phyloP scores from a whole-genome alignment of 64 coral and sea anemone genomes.

The Acropora yongei region DNA sequence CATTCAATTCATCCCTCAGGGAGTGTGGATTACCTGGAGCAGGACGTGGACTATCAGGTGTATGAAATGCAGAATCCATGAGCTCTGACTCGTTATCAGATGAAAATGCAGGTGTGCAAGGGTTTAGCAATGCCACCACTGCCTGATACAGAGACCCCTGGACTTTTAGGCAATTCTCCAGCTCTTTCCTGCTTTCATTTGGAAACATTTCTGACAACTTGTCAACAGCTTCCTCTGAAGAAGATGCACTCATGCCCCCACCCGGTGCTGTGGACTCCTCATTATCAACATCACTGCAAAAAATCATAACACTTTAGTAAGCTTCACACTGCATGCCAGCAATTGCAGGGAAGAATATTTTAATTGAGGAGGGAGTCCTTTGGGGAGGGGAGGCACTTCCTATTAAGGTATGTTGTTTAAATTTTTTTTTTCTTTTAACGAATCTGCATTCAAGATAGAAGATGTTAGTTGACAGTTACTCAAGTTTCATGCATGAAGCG shows the following conservation, averaged over 20 bases:
- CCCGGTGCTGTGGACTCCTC: slow-evolving; percentile 2
- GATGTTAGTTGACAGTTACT: neutral
- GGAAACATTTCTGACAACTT: slow-evolving; percentile 85
- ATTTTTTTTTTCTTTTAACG: neutral
- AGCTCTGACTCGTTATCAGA: slow-evolving; percentile 58
- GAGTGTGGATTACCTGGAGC: no score
- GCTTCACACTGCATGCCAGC: slow-evolving; percentile 23
- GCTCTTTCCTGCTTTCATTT: slow-evolving; percentile 65
- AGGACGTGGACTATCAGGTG: slow-evolving; percentile 3
- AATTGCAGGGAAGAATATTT: no score
- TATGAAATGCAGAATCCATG: slow-evolving; percentile 57
- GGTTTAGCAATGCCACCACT: slow-evolving; percentile 52
- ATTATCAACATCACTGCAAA: slow-evolving; percentile 57
- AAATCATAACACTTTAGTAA: slow-evolving; percentile 61
- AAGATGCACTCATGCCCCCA: slow-evolving; percentile 12
- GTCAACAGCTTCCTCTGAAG: slow-evolving; percentile 61
- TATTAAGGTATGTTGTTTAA: no score
- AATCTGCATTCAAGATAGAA: neutral
- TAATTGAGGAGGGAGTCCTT: no score
- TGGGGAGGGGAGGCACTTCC: no score
- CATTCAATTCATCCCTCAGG: no score
- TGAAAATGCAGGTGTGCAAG: neutral
- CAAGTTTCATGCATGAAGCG: neutral
- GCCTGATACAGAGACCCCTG: slow-evolving; percentile 57
- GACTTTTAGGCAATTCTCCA: slow-evolving; percentile 64